Base-by-base conservation (phyloP, 2,113 vertebrate genomes). In the Peucedramus taeniatus region DNA sequence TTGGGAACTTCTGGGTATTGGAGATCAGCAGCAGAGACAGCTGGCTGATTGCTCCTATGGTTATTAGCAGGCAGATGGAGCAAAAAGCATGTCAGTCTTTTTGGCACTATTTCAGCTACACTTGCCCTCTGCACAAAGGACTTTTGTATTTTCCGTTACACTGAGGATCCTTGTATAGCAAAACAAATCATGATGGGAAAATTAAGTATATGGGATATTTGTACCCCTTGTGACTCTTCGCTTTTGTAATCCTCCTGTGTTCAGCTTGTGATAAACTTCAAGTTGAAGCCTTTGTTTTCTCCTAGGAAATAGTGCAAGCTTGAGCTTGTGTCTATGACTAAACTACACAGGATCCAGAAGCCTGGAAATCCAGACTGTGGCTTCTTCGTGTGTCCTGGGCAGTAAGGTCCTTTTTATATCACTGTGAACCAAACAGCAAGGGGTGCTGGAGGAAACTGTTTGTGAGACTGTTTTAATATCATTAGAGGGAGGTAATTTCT, bases 11-110 rank as follows among this genome's bases (percentile, higher is more conserved):
- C 39, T 81, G 31, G 47, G 3, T 77, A 8, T 37, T 89, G n/a
- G 88, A 89, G 76, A 57, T 44, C 5, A 14, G 39, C 86, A 76
- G 72, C 24, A 66, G 80, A 79, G 90, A 93, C 94, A 96, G 94
- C 92, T 96, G 96, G 83, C 90, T 87, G 94, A 84, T 90, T 60
- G 95, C 88, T 93, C 37, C 1, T 83, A 40, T 84, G 95, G 57
- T 93, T 92, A 87, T 92, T 80, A 94, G 72, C 72, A 87, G 90
- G 96, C 93, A 96, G 94, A 96, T 97, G 93, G 90, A 96, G 94
- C 88, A 96, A 95, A 92, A 96, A 94, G 92, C 90, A 39, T 89
- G 95, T 94, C 94, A 90, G 80, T 82, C 88, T 83, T 90, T 30
- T 96, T 97, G 96, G 93, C 92, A 87, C 65, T 87, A 5, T 75